phyloP scores from a whole-genome alignment of 2,888 invertebrate genomes.

The Mantis religiosa region DNA sequence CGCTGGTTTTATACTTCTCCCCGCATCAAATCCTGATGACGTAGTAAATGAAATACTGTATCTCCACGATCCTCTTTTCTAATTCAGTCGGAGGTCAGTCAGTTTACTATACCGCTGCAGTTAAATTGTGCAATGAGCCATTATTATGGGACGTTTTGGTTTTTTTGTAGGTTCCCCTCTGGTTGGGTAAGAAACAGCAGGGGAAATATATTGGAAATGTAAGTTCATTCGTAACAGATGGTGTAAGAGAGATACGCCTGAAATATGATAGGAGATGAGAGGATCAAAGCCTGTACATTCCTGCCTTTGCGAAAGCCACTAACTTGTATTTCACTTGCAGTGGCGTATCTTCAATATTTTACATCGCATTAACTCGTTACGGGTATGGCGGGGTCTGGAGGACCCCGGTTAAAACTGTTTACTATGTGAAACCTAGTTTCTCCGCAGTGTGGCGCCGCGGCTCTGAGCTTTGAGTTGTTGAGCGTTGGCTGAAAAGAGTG shows the following conservation, averaged over 20 bases:
- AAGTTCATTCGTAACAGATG: background rate
- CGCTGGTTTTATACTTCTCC: background rate
- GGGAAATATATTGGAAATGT: background rate
- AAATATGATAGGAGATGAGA: background rate
- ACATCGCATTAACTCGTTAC: too few relatives aligned
- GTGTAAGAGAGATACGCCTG: background rate
- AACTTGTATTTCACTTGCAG: too few relatives aligned
- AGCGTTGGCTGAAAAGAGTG: too few relatives aligned
- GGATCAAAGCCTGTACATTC: background rate
- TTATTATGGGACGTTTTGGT: background rate
- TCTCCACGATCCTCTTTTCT: background rate
- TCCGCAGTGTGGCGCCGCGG: too few relatives aligned
- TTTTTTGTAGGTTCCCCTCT: background rate
- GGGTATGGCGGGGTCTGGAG: too few relatives aligned
- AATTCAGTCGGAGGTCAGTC: background rate
- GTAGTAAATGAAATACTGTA: slow-evolving; percentile 25
- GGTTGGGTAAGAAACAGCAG: background rate
- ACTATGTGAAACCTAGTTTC: too few relatives aligned
- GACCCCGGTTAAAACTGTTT: too few relatives aligned
- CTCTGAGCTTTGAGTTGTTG: too few relatives aligned
- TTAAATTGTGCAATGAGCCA: background rate
- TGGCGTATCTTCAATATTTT: too few relatives aligned
- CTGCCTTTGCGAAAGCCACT: too few relatives aligned
- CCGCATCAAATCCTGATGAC: slow-evolving; percentile 24
- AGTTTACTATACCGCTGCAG: background rate